Evolutionary conservation across 53 echinoderm and acorn worm species (phyloP), one percentile per base, ranked within the genome.

Genomic region (Mesocentrotus franciscanus): DNA sequence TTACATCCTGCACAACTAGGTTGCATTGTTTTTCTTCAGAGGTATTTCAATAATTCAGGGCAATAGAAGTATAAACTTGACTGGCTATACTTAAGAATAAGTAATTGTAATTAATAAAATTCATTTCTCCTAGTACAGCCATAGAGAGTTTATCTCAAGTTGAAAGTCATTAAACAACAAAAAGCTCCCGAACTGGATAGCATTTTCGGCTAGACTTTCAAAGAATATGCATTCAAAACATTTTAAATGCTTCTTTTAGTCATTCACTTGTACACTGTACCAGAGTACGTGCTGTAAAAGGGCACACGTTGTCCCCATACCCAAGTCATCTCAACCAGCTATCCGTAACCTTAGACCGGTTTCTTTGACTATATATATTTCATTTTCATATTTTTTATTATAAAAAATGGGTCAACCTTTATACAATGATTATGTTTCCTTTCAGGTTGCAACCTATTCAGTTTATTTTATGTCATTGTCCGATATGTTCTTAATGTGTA

Each of bases 121-220:
- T n/a, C n/a, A n/a, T n/a, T 68, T 34, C 84, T 60, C 2, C 15
- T 8, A 16, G 26, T 94, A 7, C 42, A 94, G 12, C 94, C 85
- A 36, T 94, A 85, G 94, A 61, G 59, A 18, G 85, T 94, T 32
- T 83, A 58, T 34, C 62, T 27, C 2, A 75, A 92, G 15, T 42
- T 92, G n/a, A 29, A 14, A 20, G 55, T 17, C 10, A 83, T 61
- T 5, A 94, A 33, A 2, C 60, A 29, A n/a, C 29, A 61, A 27
- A 94, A 94, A 83, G 34, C 83, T 12, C 35, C 79, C 2, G 64
- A 66, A 3, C 85, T 64, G 9, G 75, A 92, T 29, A 75, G 92
- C 17, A 70, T 92, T 15, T 39, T 36, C 89, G 9, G 64, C 95
- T 18, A 66, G 78, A 72, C 68, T 61, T 12, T 74, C 32, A 74